Base-by-base conservation (phyloP, 2,113 vertebrate genomes). In the Muscicapa adusta region DNA sequence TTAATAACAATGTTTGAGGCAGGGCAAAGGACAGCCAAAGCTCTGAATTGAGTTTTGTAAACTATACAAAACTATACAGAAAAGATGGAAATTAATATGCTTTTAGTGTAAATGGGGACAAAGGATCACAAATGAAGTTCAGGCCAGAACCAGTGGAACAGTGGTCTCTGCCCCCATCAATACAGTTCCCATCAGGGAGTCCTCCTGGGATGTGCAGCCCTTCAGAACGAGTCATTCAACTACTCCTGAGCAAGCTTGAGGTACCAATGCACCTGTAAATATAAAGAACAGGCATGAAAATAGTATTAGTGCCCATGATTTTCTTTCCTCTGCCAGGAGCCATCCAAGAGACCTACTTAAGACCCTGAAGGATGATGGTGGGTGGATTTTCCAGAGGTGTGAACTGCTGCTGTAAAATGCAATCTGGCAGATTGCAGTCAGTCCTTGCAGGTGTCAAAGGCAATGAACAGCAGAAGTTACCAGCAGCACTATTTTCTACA, bases 201-300 rank as follows among this genome's bases (percentile, higher is more conserved):
- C 9, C 16, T 84, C 53, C 38, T 66, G 29, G 66, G 17, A 26
- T 1, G 2, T n/a, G 12, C 38, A 85, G 7, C 26, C 22, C 26
- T 70, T 75, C 0, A 0, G 17, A 36, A 26, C 3, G 15, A 77
- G 25, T 22, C 18, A 14, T 28, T 29, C 4, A 16, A 8, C 17
- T 28, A 17, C 17, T 85, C 19, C 62, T 67, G 3, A 25, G 18
- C 28, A 54, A 71, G 24, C 7, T 28, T 28, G 24, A 34, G 29
- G 28, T n/a, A 17, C 13, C 36, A 26, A 29, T 16, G 23, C 4
- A 10, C 19, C 31, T 57, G 10, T 8, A 61, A 68, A 45, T 3
- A 9, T 36, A 51, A 72, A 81, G 8, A 5, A 50, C 0, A 0
- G 45, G 15, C 16, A 34, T 12, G 7, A 31, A 31, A 19, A 25